phyloP scores from a whole-genome alignment of 2,797 vertebrate genomes.

The Monodelphis domestica region DNA sequence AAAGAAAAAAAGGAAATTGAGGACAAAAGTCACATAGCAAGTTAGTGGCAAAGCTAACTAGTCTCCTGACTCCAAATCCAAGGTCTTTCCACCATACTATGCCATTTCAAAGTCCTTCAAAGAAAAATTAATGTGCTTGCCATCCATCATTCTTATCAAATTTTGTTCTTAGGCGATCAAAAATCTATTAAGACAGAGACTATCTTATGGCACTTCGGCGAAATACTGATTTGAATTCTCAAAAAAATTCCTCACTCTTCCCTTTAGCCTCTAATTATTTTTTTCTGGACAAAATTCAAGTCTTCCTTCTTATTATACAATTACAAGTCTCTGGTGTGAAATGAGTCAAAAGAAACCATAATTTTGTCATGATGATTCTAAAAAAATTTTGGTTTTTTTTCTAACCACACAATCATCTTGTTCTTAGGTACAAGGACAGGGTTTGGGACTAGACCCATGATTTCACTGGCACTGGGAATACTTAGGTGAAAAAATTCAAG shows the following conservation, averaged over 20 bases:
- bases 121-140: not conserved
- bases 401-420: not conserved
- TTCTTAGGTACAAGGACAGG: not conserved
- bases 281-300: conserved; percentile 27
- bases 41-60: not conserved
- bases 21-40: not conserved
- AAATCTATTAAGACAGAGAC: conserved; percentile 11
- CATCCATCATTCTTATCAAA: not conserved
- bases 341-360: not conserved
- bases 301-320: not conserved
- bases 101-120: not conserved
- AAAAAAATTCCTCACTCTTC: not conserved
- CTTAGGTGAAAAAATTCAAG: not conserved
- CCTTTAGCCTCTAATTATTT: not conserved
- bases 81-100: not conserved
- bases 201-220: not conserved
- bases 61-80: not conserved
- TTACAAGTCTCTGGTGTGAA: not conserved
- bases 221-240: conserved; percentile 1
- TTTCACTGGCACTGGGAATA: not conserved
- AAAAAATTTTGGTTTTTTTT: not conserved
- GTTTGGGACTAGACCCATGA: not conserved
- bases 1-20: too few relatives aligned
- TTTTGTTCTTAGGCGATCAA: conserved; percentile 13
- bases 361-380: not conserved